These are phyloP conservation scores for Mormyrops boulengeri DNA, from an alignment of 2,797 vertebrate genomes.

Conservation along the genomic window DNA sequence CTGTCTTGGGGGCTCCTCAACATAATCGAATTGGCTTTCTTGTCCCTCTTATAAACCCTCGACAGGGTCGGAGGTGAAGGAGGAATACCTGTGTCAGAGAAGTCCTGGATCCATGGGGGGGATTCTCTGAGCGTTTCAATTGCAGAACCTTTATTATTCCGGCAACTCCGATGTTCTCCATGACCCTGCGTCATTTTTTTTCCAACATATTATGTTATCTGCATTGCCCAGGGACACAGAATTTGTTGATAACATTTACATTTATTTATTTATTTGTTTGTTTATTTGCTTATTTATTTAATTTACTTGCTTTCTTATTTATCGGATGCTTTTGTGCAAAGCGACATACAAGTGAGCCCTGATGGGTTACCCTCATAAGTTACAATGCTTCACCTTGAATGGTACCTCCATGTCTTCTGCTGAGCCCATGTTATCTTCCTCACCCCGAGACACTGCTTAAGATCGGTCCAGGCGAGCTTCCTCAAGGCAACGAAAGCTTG, in stretches of 20 bases:
- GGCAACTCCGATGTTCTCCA: not conserved
- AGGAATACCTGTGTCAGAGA: not conserved
- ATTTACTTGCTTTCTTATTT: not conserved
- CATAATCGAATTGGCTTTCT: conserved; percentile 15
- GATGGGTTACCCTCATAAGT: not conserved
- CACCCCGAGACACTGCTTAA: not conserved
- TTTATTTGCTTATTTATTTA: not conserved
- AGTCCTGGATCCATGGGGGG: not conserved
- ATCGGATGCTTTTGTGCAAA: not conserved
- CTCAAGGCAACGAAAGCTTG: not conserved
- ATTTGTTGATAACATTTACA: not conserved
- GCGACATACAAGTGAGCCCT: not conserved
- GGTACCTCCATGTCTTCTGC: not conserved
- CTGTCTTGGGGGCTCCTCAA: not conserved
- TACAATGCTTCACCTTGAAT: not conserved
- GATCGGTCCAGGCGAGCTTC: not conserved
- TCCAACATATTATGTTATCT: not conserved
- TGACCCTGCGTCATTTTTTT: not conserved
- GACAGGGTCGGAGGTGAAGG: not conserved
- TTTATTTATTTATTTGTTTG: not conserved
- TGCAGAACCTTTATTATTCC: not conserved
- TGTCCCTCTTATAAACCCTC: not conserved
- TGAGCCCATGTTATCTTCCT: not conserved
- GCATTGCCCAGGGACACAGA: not conserved
- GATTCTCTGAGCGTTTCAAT: not conserved